Conservation (phyloP, 2,113 vertebrate genomes). For the Heptranchias perlo region DNA sequence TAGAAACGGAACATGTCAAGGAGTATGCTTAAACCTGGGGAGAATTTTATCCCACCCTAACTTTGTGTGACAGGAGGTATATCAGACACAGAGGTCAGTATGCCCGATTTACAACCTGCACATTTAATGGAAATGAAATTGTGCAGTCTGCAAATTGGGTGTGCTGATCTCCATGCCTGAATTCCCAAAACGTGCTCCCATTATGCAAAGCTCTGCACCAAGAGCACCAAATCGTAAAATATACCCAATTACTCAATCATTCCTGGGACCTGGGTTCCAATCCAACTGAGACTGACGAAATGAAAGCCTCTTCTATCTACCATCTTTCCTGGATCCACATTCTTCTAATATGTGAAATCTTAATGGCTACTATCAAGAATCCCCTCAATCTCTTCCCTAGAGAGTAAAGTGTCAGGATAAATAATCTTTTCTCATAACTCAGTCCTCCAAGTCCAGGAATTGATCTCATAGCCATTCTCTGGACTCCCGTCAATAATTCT, state of each 20-base stretch:
- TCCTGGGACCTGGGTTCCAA: not conserved
- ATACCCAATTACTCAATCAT: not conserved
- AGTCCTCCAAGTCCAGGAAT: not conserved
- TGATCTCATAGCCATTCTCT: not conserved
- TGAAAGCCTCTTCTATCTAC: not conserved
- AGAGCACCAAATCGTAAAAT: not conserved
- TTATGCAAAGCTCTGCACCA: not conserved
- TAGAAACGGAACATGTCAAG: not conserved
- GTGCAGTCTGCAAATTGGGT: not conserved
- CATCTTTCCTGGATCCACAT: not conserved
- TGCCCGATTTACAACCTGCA: not conserved
- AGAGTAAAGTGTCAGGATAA: not conserved
- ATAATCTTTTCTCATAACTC: not conserved
- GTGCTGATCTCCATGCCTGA: not conserved
- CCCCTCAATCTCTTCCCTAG: not conserved
- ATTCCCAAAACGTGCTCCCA: not conserved
- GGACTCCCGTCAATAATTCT: not conserved
- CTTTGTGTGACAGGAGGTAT: not conserved
- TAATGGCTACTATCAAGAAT: not conserved
- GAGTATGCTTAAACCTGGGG: too few relatives aligned
- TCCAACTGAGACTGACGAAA: not conserved
- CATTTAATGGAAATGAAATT: not conserved
- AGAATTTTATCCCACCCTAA: not conserved
- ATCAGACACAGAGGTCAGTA: not conserved
- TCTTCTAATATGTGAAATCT: not conserved